These are phyloP conservation scores for Pocillopora damicornis DNA, from an alignment of 64 coral and sea anemone species.

Conservation along the genomic window DNA sequence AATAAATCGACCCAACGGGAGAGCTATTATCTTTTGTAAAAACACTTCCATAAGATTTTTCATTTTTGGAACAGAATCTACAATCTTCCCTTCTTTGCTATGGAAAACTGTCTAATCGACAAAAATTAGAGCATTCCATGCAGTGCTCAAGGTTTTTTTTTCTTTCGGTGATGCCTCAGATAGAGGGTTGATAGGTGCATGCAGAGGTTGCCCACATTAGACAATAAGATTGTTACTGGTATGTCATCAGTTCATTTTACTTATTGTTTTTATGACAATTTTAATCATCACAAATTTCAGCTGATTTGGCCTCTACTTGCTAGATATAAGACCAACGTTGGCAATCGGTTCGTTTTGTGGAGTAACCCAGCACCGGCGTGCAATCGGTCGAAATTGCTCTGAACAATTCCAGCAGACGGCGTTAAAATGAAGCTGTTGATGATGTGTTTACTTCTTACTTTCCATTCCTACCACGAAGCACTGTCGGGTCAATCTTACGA, in stretches of 20 bases:
- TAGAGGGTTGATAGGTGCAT: background rate
- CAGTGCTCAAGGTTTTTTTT: background rate
- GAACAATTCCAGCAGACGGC: background rate
- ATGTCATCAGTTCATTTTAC: background rate
- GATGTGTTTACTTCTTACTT: background rate
- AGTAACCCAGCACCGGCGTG: background rate
- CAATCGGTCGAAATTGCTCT: background rate
- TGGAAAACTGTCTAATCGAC: background rate
- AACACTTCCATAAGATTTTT: background rate
- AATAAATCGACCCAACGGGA: background rate
- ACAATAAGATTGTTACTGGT: background rate
- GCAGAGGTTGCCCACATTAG: background rate
- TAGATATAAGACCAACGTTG: constrained; percentile 10
- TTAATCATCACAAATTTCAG: background rate
- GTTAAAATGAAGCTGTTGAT: constrained; percentile 21
- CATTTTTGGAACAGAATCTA: background rate
- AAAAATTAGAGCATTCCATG: constrained; percentile 3
- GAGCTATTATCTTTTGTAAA: background rate
- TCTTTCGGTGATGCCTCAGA: background rate
- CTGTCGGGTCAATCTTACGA: background rate
- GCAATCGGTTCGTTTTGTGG: background rate
- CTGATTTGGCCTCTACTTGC: background rate
- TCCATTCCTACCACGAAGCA: background rate
- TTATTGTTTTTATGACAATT: constrained; percentile 10
- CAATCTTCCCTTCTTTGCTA: background rate